Percentiles rank a stretch among this genome's conserved stretches.
Conservation (phyloP, 92 coral and sea anemone species). For the Pocillopora grandis region DNA sequence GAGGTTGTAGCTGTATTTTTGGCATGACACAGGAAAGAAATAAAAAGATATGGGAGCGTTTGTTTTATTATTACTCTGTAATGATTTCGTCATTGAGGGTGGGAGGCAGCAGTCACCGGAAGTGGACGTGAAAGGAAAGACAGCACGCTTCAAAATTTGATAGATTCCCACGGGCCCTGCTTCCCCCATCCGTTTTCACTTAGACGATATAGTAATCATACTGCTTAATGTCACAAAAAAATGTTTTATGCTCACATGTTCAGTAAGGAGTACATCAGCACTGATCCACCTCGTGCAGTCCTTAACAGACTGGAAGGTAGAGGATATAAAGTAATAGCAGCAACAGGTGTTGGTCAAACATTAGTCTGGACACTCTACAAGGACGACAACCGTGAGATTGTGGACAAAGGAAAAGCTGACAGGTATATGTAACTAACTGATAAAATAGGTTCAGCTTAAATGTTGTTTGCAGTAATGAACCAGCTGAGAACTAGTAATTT, state of each 20-base stretch:
- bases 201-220: too few relatives aligned
- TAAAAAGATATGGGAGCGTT: too few relatives aligned
- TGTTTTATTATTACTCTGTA: neutral
- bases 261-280: slow-evolving; percentile 76
- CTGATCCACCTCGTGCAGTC: slow-evolving; percentile 75
- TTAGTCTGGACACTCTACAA: slow-evolving; percentile 87
- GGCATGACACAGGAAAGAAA: too few relatives aligned
- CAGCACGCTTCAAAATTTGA: too few relatives aligned
- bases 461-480: too few relatives aligned
- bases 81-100: too few relatives aligned
- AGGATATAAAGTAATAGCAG: slow-evolving; percentile 72
- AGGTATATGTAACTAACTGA: neutral
- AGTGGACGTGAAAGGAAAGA: too few relatives aligned
- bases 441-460: neutral
- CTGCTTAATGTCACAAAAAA: neutral
- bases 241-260: neutral
- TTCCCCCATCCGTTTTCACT: too few relatives aligned
- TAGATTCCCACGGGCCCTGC: too few relatives aligned
- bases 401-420: neutral
- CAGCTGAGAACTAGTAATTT: too few relatives aligned
- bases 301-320: slow-evolving; percentile 71
- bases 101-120: too few relatives aligned
- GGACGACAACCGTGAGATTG: slow-evolving; percentile 11
- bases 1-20: too few relatives aligned
- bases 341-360: slow-evolving; percentile 97